phyloP scores from a whole-genome alignment of 1,140 invertebrate genomes.

The Drosophila ficusphila region DNA sequence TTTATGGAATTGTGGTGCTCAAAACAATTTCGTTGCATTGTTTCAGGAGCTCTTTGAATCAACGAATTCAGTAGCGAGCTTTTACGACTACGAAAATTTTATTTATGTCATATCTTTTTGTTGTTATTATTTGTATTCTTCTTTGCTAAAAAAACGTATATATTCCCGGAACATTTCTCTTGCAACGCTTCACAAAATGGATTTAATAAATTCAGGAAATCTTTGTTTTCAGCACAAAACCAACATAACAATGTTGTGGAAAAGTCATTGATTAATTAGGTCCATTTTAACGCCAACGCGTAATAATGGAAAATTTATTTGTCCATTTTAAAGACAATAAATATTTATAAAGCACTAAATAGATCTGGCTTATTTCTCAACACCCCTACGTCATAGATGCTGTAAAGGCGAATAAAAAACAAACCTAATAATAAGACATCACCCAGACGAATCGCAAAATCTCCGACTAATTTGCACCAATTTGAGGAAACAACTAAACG shows the following conservation, averaged over 20 bases:
- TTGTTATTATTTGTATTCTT: background rate
- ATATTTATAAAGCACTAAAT: constrained; percentile 22
- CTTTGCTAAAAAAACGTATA: background rate
- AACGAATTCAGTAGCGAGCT: background rate
- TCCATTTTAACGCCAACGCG: background rate
- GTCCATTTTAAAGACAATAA: constrained; percentile 3
- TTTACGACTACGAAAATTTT: background rate
- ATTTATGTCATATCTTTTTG: background rate
- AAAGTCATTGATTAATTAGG: background rate
- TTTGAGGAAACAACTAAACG: constrained; percentile 59
- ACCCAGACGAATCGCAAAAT: constrained; percentile 36
- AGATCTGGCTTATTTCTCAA: constrained; percentile 2
- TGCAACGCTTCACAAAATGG: constrained; percentile 1
- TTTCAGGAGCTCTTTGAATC: background rate
- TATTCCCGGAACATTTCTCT: background rate
- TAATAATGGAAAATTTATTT: constrained; percentile 23
- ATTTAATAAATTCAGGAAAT: background rate
- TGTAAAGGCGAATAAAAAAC: constrained; percentile 17
- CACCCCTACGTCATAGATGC: constrained; percentile 25
- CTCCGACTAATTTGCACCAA: constrained; percentile 72
- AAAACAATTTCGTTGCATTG: background rate
- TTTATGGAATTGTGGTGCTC: background rate
- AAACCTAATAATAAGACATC: constrained; percentile 44
- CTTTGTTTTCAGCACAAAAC: background rate
- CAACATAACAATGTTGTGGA: background rate